A percentile compares a stretch with the other conserved stretches of the same genome.
Conservation (phyloP, 2,888 invertebrate genomes). For the Rotaria socialis region DNA sequence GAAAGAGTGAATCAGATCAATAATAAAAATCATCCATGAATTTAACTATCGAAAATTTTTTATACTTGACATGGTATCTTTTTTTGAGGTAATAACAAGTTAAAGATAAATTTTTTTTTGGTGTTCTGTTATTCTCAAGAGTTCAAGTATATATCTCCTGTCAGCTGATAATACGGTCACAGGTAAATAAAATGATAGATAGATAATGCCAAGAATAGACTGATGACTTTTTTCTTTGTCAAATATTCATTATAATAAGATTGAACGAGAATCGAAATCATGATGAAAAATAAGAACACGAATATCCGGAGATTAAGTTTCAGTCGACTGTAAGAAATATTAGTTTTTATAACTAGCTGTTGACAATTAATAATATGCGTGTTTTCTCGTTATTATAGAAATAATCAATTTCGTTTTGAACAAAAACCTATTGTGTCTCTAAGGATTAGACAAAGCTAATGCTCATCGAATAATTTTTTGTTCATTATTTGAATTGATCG, state of each 20-base stretch:
- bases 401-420: not conserved
- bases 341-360: too few species aligned
- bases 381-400: not conserved
- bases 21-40: too few species aligned
- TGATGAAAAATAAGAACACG: not conserved
- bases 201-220: not conserved
- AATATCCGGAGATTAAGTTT: not conserved
- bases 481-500: not conserved
- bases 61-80: not conserved
- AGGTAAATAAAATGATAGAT: not conserved
- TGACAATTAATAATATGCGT: too few species aligned
- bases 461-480: not conserved
- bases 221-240: not conserved
- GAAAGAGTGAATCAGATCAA: too few species aligned
- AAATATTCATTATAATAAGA: not conserved
- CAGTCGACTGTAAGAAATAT: not conserved
- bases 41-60: not conserved
- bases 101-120: not conserved
- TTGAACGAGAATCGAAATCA: too few species aligned
- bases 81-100: not conserved
- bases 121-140: not conserved
- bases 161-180: not conserved
- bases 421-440: not conserved
- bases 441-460: not conserved
- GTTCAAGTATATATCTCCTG: not conserved